Conservation (phyloP, 1,140 invertebrate genomes). For the Listronotus bonariensis region DNA sequence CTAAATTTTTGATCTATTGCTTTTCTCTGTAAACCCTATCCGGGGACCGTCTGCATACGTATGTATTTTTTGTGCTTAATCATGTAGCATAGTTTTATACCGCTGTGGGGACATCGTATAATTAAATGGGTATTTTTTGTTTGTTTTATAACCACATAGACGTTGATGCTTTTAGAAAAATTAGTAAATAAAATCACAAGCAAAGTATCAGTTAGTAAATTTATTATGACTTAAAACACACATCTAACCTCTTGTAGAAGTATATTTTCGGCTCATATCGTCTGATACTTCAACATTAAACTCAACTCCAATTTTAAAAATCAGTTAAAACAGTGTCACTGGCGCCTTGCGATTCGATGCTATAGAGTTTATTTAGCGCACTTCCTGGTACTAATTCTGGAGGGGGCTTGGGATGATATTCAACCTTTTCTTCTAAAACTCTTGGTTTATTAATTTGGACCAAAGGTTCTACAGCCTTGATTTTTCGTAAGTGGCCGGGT, state of each 20-base stretch:
- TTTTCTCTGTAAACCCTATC: no score
- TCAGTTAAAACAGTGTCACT: conserved; percentile 40
- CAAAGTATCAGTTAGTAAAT: conserved; percentile 2
- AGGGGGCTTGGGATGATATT: conserved; percentile 34
- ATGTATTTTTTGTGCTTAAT: no score
- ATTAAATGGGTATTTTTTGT: no score
- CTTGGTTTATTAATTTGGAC: conserved; percentile 40
- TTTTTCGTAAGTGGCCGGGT: conserved; percentile 19
- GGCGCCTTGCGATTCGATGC: conserved; percentile 38
- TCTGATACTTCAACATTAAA: conserved; percentile 48
- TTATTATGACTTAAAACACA: neutral
- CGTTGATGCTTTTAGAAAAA: neutral
- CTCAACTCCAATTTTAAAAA: conserved; percentile 46
- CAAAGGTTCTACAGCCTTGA: conserved; percentile 44
- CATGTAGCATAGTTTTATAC: no score
- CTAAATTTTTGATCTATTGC: no score
- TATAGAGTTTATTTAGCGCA: conserved; percentile 44
- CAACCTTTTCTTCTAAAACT: conserved; percentile 38
- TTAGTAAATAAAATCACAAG: conserved; percentile 6
- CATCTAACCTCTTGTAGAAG: conserved; percentile 47
- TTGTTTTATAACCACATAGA: no score
- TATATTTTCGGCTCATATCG: conserved; percentile 52
- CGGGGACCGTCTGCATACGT: no score
- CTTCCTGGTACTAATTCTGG: conserved; percentile 41
- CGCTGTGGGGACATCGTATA: no score